Evolutionary conservation across 2,888 invertebrate species (phyloP), one percentile per base, ranked within the genome.

Genomic region (Hypselothyrea guttata): DNA sequence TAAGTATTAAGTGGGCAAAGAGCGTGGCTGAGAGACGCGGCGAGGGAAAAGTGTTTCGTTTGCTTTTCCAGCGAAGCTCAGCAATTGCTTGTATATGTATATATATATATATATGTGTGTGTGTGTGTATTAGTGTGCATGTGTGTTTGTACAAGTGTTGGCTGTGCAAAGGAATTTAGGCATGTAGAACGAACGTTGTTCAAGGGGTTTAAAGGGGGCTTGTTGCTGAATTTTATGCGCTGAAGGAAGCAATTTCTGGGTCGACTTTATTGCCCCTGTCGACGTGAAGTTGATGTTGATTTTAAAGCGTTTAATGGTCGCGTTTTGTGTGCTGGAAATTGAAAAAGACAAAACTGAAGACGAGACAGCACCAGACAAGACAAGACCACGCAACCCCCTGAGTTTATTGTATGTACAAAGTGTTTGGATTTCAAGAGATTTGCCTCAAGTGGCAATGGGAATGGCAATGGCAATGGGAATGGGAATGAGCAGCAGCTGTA

Each of bases 251-350:
- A 79, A 79, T 79, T 79, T 79, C 65, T 70, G 84, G 77, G 81
- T 79, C 84, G 78, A 81, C 77, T 83, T 83, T 79, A 79, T 83
- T 79, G 78, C 81, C 84, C 47, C 65, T 64, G 81, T 65, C 73
- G 75, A 51, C 65, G 56, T 57, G 62, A 45, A 66, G 83, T 48
- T 79, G 61, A 71, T 79, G 81, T 84, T 79, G 81, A 81, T 79
- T 79, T 79, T 79, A 79, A 79, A 79, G 84, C 78, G 81, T 83
- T 83, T 79, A 79, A 79, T 74, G 74, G 81, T 49, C 60, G 53
- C 71, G 71, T 66, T 64, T 71, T 53, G 58, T 56, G 63, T 63
- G 38, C 42, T 61, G 55, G 38, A 78, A 79, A 79, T 79, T 79
- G 84, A 79, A 79, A 83, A 76, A 61, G 63, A 71, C 49, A 30